Base-by-base conservation (phyloP, 37 sponge, comb jelly and placozoan genomes). In the Beroe forskalii region DNA sequence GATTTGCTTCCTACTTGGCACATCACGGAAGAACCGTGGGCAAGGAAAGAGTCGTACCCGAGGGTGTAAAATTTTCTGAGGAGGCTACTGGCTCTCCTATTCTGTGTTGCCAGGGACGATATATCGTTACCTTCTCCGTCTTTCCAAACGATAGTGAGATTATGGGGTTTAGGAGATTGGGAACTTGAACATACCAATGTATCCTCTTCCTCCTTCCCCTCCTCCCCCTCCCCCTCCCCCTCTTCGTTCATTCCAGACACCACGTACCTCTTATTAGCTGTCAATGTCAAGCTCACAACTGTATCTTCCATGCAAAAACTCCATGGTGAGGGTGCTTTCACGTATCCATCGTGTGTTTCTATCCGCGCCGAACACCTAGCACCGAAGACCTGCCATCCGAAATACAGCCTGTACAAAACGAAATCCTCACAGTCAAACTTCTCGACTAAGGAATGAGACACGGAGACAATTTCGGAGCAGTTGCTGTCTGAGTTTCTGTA, bases 391-490 rank as follows among this genome's bases (percentile, higher is more conserved):
- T 27, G 40, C 86, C 86, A 80, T 1, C 55, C 86, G n/a, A 23
- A 0, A n/a, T 25, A 37, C 22, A 80, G 9, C 40, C 42, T 80
- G 55, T 80, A 80, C 28, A 80, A 2, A 17, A 1, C 3, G 35
- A 80, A 80, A 22, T 80, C 55, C 2, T 44, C 86, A 43, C 86
- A 80, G 55, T 80, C 37, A 48, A 69, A 69, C 32, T 69, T 35
- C 32, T 69, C 39, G 1, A 33, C 38, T 17, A 48, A 48, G 55
- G 6, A 48, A 48, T 6, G 6, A 12, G 12, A 6, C 55, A 6
- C 12, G 6, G 12, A 6, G 55, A 48, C 55, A n/a, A n/a, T n/a
- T n/a, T n/a, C n/a, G 12, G 55, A 6, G 12, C 55, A 48, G 55
- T 12, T 12, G 12, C 55, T 48, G 12, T 48, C 55, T 12, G 55